phyloP scores from a whole-genome alignment of 2,113 vertebrate species.

The Nicator chloris region DNA sequence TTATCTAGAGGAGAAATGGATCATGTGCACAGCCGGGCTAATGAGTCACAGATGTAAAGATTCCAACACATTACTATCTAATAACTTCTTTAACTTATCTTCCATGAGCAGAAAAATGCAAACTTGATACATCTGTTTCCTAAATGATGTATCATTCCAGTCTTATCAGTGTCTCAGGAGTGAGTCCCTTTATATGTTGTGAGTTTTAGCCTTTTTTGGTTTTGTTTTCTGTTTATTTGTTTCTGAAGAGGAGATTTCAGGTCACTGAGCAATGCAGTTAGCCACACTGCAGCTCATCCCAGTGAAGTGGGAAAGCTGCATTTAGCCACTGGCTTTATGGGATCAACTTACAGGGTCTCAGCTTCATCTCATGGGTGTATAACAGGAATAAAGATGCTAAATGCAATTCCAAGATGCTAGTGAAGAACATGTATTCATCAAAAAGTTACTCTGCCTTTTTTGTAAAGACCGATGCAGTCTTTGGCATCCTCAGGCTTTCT shows the following conservation, averaged over 20 bases:
- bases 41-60: slow-evolving; percentile 79
- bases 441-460: neutral
- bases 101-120: slow-evolving; percentile 67
- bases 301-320: neutral
- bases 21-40: slow-evolving; percentile 63
- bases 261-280: neutral
- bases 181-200: slow-evolving; percentile 22
- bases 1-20: slow-evolving; percentile 45
- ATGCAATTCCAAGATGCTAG: neutral
- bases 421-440: neutral
- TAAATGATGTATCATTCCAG: slow-evolving; percentile 49
- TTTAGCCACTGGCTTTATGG: neutral
- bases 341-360: neutral
- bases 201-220: slow-evolving; percentile 19
- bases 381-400: neutral
- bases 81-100: slow-evolving; percentile 70
- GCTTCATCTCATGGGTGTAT: neutral
- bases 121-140: slow-evolving; percentile 69
- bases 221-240: slow-evolving; percentile 12
- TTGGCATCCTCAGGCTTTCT: neutral
- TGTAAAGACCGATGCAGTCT: neutral
- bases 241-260: slow-evolving; percentile 22
- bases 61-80: slow-evolving; percentile 63
- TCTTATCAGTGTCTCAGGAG: slow-evolving; percentile 16
- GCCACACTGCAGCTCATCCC: neutral